phyloP scores from a whole-genome alignment of 2,797 vertebrate genomes.

The Chaunax sp. region DNA sequence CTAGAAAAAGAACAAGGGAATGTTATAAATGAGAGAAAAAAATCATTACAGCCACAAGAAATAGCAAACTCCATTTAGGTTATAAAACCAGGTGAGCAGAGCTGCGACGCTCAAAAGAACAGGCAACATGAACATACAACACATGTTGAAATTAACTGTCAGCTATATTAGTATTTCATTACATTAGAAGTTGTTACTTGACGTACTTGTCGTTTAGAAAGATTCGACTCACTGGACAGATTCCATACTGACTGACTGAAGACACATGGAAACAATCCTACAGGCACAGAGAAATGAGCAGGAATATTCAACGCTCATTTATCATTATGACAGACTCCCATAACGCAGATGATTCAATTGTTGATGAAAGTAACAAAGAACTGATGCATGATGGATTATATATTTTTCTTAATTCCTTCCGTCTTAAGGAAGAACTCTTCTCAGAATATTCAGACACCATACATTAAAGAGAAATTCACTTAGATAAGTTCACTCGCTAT shows the following conservation, averaged over 20 bases:
- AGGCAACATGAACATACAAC: constrained; percentile 48
- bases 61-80: constrained; percentile 33
- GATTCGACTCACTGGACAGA: constrained; percentile 58
- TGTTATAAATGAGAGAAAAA: constrained; percentile 44
- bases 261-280: constrained; percentile 74
- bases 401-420: constrained; percentile 41
- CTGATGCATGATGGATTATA: constrained; percentile 28
- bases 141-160: constrained; percentile 66
- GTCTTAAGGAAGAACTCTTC: constrained; percentile 16
- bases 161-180: constrained; percentile 65
- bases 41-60: constrained; percentile 60
- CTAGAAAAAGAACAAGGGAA: constrained; percentile 59
- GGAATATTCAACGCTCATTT: constrained; percentile 61
- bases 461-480: neutral
- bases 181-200: constrained; percentile 60
- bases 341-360: constrained; percentile 49
- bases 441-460: constrained; percentile 11
- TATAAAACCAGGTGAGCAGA: constrained; percentile 36
- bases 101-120: constrained; percentile 28
- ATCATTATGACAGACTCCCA: constrained; percentile 62
- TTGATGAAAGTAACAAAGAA: constrained; percentile 60
- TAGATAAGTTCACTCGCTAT: neutral
- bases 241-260: constrained; percentile 63
- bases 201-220: constrained; percentile 55
- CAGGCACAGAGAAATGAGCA: constrained; percentile 56